These are phyloP conservation scores for Hymenochirus boettgeri DNA, from an alignment of 2,113 vertebrate species.

Conservation along the genomic window DNA sequence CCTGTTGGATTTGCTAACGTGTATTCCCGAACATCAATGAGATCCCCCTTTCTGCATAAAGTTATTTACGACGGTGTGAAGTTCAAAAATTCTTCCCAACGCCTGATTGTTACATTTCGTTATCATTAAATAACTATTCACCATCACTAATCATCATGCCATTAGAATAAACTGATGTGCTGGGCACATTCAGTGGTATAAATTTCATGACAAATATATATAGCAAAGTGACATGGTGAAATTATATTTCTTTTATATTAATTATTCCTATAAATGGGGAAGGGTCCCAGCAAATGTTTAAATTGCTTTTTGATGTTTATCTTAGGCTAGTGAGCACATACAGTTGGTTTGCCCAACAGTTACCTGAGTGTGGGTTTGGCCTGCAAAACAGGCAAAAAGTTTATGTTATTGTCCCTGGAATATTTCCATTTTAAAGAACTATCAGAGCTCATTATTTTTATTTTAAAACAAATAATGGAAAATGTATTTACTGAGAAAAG, in stretches of 20 bases:
- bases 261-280: too few species aligned
- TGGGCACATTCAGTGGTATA: not conserved
- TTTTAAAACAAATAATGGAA: slow-evolving; percentile 48
- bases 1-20: too few species aligned
- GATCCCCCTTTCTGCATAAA: too few species aligned
- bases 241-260: too few species aligned
- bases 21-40: too few species aligned
- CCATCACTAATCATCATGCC: not conserved
- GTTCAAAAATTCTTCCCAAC: too few species aligned
- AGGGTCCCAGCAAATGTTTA: too few species aligned
- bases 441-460: not conserved
- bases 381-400: not conserved
- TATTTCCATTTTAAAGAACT: slow-evolving; percentile 8
- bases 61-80: too few species aligned
- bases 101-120: not conserved
- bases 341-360: not conserved
- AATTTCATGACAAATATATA: too few species aligned
- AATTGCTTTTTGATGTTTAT: not conserved
- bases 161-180: not conserved
- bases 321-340: not conserved
- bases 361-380: not conserved
- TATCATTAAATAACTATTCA: not conserved
- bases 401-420: slow-evolving; percentile 3
- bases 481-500: slow-evolving; percentile 69
- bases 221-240: too few species aligned